Percentiles rank a stretch among this genome's conserved stretches.
Conservation (phyloP, 2,113 vertebrate species). For the Syngnathus floridae region DNA sequence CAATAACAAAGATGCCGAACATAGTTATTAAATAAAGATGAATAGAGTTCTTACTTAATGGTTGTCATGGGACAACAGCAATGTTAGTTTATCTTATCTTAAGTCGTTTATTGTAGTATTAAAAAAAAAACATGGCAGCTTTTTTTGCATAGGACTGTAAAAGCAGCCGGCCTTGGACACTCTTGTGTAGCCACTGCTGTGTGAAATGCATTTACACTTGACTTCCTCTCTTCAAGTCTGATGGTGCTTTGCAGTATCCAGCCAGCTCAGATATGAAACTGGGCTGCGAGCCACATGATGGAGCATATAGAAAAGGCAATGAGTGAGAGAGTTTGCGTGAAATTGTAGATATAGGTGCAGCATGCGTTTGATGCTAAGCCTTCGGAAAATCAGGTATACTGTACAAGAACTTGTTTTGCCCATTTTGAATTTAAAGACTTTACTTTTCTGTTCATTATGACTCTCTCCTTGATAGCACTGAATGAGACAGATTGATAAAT, state of each 20-base stretch:
- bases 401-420: too few species aligned
- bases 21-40: too few species aligned
- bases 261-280: conserved; percentile 10
- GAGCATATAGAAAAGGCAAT: neutral
- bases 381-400: neutral
- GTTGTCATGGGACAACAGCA: neutral
- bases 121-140: neutral
- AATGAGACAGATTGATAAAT: neutral
- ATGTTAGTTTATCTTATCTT: neutral
- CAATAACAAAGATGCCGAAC: too few species aligned
- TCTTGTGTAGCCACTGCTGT: neutral
- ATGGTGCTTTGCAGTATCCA: conserved; percentile 8
- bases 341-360: neutral
- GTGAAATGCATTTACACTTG: conserved; percentile 1
- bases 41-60: neutral
- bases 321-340: neutral
- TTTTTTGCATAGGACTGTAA: neutral
- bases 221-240: conserved; percentile 14
- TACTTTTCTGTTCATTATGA: neutral
- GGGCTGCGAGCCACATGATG: conserved; percentile 7
- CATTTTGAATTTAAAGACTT: too few species aligned
- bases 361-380: neutral
- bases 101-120: neutral
- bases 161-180: neutral
- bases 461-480: neutral